phyloP scores from a whole-genome alignment of 2,888 invertebrate species.

The Thera obeliscata region DNA sequence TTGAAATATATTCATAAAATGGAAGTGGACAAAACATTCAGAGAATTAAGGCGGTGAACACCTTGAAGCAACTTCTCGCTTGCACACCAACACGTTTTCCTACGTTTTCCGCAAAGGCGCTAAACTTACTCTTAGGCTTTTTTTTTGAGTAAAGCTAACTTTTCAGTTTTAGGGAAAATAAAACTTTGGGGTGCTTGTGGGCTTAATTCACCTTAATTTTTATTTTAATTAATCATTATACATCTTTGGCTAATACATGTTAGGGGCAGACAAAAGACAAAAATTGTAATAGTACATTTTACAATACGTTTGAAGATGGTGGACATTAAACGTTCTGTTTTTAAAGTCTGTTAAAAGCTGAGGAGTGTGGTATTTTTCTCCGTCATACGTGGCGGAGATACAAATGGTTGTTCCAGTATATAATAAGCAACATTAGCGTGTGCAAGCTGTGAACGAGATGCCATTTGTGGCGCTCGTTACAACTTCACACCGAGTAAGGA shows the following conservation, averaged over 20 bases:
- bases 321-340: neutral
- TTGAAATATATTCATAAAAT: neutral
- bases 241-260: too few relatives aligned
- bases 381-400: slow-evolving; percentile 54
- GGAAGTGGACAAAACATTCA: neutral
- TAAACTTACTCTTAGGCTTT: too few relatives aligned
- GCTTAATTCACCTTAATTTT: too few relatives aligned
- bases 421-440: slow-evolving; percentile 69
- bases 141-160: too few relatives aligned
- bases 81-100: too few relatives aligned
- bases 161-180: too few relatives aligned
- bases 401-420: slow-evolving; percentile 64
- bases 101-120: too few relatives aligned
- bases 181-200: too few relatives aligned
- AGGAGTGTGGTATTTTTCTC: slow-evolving; percentile 6
- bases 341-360: slow-evolving; percentile 5
- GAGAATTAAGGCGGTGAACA: neutral
- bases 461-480: slow-evolving; percentile 68
- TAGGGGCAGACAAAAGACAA: too few relatives aligned
- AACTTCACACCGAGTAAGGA: slow-evolving; percentile 61
- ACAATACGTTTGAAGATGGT: neutral
- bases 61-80: too few relatives aligned
- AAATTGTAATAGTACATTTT: too few relatives aligned
- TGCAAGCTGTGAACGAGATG: slow-evolving; percentile 53
- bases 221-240: too few relatives aligned